These are phyloP conservation scores for Lucilia sericata DNA, from an alignment of 1,140 invertebrate species.

Conservation along the genomic window DNA sequence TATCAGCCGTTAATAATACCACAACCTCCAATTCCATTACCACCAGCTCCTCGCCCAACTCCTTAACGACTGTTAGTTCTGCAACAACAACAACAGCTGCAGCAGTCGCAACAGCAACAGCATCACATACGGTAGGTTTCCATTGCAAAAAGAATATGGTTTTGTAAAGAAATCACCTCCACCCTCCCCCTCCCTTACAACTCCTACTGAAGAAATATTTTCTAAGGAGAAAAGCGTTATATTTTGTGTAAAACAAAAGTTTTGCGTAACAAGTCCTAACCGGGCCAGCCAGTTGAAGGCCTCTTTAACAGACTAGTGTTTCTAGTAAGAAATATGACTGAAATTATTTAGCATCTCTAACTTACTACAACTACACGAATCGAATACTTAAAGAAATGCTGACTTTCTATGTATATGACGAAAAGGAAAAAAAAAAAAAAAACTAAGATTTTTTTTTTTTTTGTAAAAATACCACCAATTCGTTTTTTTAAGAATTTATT, in stretches of 20 bases:
- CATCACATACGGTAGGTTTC: constrained; percentile 40
- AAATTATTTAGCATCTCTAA: background rate
- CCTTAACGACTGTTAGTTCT: background rate
- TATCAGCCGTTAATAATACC: constrained; percentile 20
- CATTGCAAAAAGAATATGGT: constrained; percentile 32
- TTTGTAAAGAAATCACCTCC: background rate
- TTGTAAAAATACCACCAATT: background rate
- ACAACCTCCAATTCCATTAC: background rate
- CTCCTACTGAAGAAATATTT: too few species aligned
- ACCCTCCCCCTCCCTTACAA: too few species aligned
- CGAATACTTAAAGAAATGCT: too few species aligned
- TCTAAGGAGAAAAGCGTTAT: too few species aligned
- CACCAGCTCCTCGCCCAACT: background rate
- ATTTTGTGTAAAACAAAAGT: too few species aligned
- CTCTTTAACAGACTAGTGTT: too few species aligned
- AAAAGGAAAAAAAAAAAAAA: background rate
- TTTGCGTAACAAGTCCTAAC: too few species aligned
- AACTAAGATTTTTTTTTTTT: background rate
- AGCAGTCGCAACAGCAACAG: background rate
- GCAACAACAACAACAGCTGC: background rate
- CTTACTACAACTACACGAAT: too few species aligned
- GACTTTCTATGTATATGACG: too few species aligned
- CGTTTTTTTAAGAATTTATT: background rate
- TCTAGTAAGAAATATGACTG: background rate
- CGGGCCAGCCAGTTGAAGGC: too few species aligned